Percentiles rank a stretch among this genome's conserved stretches.
phyloP scores from a whole-genome alignment of 2,888 invertebrate genomes.

The Melitaea athalia region DNA sequence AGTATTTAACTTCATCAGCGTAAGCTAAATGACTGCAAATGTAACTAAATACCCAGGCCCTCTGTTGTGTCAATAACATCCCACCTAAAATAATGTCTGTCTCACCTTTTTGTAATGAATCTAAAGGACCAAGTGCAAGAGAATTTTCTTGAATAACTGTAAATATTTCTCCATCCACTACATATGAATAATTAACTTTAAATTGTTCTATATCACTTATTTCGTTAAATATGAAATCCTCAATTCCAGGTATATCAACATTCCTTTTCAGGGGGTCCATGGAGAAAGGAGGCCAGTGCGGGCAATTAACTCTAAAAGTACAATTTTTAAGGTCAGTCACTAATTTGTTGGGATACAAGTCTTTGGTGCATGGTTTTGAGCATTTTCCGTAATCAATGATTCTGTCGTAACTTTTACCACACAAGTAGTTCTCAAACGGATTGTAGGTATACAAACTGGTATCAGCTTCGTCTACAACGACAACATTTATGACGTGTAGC shows the following conservation, averaged over 20 bases:
- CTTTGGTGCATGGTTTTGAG: constrained; percentile 27
- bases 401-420: constrained; percentile 56
- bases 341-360: constrained; percentile 51
- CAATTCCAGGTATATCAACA: constrained; percentile 38
- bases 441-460: constrained; percentile 58
- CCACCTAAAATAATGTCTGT: constrained; percentile 47
- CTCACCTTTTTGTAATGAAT: constrained; percentile 41
- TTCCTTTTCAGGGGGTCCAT: constrained; percentile 42
- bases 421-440: constrained; percentile 59
- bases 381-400: constrained; percentile 56
- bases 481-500: constrained; percentile 48
- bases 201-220: constrained; percentile 54
- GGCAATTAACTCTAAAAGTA: constrained; percentile 48
- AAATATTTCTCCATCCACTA: constrained; percentile 40
- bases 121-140: constrained; percentile 48
- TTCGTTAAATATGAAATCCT: constrained; percentile 47
- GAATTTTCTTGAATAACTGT: constrained; percentile 40
- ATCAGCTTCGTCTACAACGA: constrained; percentile 51
- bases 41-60: constrained; percentile 49
- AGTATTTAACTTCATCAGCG: constrained; percentile 50
- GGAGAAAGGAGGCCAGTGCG: constrained; percentile 57
- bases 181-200: constrained; percentile 48
- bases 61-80: constrained; percentile 41
- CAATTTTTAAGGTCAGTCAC: constrained; percentile 55
- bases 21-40: constrained; percentile 49